phyloP scores from a whole-genome alignment of 2,113 vertebrate species.

The Nibea coibor region DNA sequence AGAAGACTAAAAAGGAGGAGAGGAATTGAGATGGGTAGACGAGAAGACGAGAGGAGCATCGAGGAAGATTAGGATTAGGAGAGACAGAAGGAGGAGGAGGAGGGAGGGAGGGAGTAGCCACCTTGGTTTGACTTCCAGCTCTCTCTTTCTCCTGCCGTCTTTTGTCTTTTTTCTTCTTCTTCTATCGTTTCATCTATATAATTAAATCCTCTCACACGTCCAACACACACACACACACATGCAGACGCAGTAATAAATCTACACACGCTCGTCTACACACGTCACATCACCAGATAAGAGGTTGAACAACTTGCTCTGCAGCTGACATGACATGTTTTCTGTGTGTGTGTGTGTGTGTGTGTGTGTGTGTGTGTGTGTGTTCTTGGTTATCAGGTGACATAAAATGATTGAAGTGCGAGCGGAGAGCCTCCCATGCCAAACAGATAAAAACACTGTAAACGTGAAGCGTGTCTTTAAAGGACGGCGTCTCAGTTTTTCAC shows the following conservation, averaged over 20 bases:
- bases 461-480: no score
- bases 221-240: background rate
- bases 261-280: conserved; percentile 11
- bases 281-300: conserved; percentile 14
- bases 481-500: no score
- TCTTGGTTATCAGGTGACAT: background rate
- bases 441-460: background rate
- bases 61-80: conserved; percentile 3
- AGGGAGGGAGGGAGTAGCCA: conserved; percentile 14
- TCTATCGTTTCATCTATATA: conserved; percentile 38
- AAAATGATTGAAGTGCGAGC: conserved; percentile 7
- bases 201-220: conserved; percentile 44
- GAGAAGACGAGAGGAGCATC: background rate
- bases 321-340: conserved; percentile 8
- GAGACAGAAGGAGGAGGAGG: background rate
- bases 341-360: conserved; percentile 17
- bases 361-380: conserved; percentile 5
- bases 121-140: conserved; percentile 43
- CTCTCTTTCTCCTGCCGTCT: background rate
- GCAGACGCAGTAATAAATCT: conserved; percentile 3
- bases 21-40: no score
- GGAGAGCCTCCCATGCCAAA: background rate
- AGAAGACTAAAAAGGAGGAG: background rate
- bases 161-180: background rate
- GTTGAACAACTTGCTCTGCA: conserved; percentile 1